Base-by-base conservation (phyloP, 2,113 vertebrate species). In the Ellobius talpinus region DNA sequence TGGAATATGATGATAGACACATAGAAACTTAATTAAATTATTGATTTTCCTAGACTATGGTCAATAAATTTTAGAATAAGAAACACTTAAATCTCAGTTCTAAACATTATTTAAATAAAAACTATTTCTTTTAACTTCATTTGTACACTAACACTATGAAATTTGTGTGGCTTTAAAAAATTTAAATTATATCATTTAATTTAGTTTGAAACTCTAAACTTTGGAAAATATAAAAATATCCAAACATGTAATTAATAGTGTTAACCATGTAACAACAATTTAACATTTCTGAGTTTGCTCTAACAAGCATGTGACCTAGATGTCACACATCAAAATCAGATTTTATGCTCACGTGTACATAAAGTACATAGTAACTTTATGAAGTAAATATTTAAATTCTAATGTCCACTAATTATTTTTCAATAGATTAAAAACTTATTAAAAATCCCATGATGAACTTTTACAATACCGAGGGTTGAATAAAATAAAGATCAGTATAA, bases 171-270 rank as follows among this genome's bases (percentile, higher is more conserved):
- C 9, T 74, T 73, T 85, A 90, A 87, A 55, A 61, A 31, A 84
- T 26, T 65, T 89, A 61, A 42, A 79, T 7, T 33, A 19, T 90
- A 13, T 65, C 4, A 23, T 65, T 90, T 88, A 19, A 90, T 92
- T 96, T 29, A 96, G 92, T 45, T 77, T 90, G 2, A 55, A 55
- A 73, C 14, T 91, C 68, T 94, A 84, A 97, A 93, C 50, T 73
- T 72, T 81, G 94, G 33, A 85, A 55, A 93, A 24, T 73, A 14
- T 0, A 70, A 92, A 94, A 91, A 12, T 63, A 63, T 33, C 45
- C 17, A 87, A 94, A 19, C 19, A 21, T 6, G 6, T 21, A 58
- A 66, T 66, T 31, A 66, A 66, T 31, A 66, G 29, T 33, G 5
- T 68, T 68, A 88, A 81, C 16, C 55, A 84, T n/a, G 70, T 70